phyloP scores from a whole-genome alignment of 2,888 invertebrate genomes.

The Microctonus hyperodae region DNA sequence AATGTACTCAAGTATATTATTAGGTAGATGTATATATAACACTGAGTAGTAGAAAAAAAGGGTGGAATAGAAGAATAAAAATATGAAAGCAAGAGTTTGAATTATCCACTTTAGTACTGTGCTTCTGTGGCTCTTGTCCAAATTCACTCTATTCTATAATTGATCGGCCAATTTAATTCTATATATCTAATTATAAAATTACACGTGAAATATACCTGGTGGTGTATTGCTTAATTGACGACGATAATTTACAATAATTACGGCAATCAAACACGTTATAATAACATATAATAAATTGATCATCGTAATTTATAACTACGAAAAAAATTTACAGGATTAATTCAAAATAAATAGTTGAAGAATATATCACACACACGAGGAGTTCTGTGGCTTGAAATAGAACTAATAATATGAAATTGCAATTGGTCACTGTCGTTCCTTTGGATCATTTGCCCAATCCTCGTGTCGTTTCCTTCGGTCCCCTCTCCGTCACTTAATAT shows the following conservation, averaged over 20 bases:
- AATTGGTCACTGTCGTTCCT: constrained; percentile 4
- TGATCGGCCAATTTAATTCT: background rate
- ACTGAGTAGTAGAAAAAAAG: background rate
- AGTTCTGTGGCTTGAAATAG: background rate
- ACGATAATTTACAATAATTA: background rate
- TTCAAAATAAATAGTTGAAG: background rate
- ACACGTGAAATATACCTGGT: constrained; percentile 19
- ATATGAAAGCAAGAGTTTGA: background rate
- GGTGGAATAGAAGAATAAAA: no score
- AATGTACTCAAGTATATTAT: no score
- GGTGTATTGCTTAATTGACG: constrained; percentile 4
- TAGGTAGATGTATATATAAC: background rate
- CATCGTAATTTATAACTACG: background rate
- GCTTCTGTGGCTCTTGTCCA: background rate
- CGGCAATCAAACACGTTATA: background rate
- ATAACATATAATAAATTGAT: constrained; percentile 1
- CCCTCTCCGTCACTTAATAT: constrained; percentile 19
- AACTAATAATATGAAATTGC: constrained; percentile 18
- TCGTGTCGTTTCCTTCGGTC: background rate
- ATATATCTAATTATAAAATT: background rate
- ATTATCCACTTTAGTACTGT: background rate
- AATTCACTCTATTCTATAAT: background rate
- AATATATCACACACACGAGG: background rate
- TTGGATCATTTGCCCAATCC: constrained; percentile 12
- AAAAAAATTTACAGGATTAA: no score